Percentiles rank a stretch among this genome's conserved stretches.
Evolutionary conservation across 2,113 vertebrate genomes (phyloP).

Genomic region (Rhinoptilus africanus): DNA sequence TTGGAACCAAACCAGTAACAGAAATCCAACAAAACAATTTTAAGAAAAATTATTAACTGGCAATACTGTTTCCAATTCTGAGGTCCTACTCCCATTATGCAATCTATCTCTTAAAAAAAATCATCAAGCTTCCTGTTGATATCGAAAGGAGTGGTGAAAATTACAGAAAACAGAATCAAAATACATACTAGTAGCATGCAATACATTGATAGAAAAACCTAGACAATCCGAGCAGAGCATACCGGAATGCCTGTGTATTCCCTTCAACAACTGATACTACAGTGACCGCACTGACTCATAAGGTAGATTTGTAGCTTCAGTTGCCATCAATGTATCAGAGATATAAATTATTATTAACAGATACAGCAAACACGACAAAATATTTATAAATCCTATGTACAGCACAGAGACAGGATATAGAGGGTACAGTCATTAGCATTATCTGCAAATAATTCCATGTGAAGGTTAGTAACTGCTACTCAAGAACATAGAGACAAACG

Average conservation of each 20-base stretch:
- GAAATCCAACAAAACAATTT: background rate
- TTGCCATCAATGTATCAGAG: background rate
- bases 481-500: background rate
- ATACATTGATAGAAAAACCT: background rate
- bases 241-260: background rate
- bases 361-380: background rate
- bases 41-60: background rate
- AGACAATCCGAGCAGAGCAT: background rate
- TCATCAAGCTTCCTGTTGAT: background rate
- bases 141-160: background rate
- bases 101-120: background rate
- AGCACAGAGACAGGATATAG: background rate
- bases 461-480: background rate
- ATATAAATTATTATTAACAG: background rate
- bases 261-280: background rate
- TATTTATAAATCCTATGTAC: background rate
- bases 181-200: background rate
- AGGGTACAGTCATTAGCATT: background rate
- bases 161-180: background rate
- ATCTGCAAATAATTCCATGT: background rate
- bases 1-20: background rate
- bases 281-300: background rate
- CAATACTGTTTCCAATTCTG: background rate
- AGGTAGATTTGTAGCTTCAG: background rate
- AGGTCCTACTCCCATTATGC: background rate